Evolutionary conservation across 2,888 invertebrate species (phyloP).

Genomic region (Metalampra italica): DNA sequence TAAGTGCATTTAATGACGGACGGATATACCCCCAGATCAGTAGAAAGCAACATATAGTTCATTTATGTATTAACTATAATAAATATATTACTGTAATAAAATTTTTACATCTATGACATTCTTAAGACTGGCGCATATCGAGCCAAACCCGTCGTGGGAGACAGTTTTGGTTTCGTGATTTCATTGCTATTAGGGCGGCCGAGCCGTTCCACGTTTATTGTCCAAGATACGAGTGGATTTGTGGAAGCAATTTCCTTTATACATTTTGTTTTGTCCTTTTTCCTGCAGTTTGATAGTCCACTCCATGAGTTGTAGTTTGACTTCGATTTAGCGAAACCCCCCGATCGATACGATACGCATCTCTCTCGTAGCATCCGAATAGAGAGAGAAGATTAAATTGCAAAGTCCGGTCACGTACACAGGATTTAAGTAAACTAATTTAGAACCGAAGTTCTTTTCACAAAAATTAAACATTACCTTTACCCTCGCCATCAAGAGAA

Average conservation of each 20-base stretch:
- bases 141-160: conserved; percentile 53
- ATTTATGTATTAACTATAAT: too few relatives aligned
- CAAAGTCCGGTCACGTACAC: conserved; percentile 63
- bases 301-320: conserved; percentile 67
- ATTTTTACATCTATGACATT: background rate
- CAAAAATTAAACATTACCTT: conserved; percentile 40
- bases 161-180: conserved; percentile 78
- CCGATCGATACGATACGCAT: conserved; percentile 68
- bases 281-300: conserved; percentile 75
- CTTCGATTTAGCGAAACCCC: conserved; percentile 69
- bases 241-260: conserved; percentile 79
- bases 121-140: conserved; percentile 47
- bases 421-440: conserved; percentile 69
- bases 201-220: conserved; percentile 73
- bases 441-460: conserved; percentile 53
- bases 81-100: too few relatives aligned
- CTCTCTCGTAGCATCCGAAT: conserved; percentile 43
- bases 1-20: too few relatives aligned
- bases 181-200: conserved; percentile 77
- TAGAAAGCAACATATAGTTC: too few relatives aligned
- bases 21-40: too few relatives aligned
- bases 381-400: conserved; percentile 62
- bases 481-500: conserved; percentile 15
- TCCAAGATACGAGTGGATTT: conserved; percentile 78
- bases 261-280: conserved; percentile 79